Conservation (phyloP, 2,888 invertebrate genomes). For the Eurytoma californica region DNA sequence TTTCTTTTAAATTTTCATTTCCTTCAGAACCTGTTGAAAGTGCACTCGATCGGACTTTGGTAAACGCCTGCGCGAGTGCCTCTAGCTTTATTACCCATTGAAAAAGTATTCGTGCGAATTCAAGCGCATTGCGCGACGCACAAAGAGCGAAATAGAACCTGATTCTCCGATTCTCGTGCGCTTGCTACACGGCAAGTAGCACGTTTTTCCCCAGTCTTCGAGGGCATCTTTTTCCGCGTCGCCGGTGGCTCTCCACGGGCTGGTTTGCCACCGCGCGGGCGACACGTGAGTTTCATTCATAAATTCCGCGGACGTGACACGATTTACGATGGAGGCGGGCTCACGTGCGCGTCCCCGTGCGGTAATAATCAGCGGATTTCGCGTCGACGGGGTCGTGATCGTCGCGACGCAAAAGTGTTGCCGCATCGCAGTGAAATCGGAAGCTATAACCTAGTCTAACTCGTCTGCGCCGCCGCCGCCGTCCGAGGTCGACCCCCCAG, state of each 20-base stretch:
- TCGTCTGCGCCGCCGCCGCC: constrained; percentile 54
- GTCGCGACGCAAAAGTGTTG: constrained; percentile 11
- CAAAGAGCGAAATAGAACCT: constrained; percentile 10
- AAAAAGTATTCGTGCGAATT: constrained; percentile 6
- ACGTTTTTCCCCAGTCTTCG: constrained; percentile 15
- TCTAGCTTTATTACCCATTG: neutral
- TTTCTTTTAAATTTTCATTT: neutral
- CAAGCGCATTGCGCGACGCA: neutral
- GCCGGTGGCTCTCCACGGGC: no score
- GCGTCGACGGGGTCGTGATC: constrained; percentile 19
- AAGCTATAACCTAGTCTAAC: constrained; percentile 59
- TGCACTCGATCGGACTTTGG: neutral
- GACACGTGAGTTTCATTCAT: constrained; percentile 51
- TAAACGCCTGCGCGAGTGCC: neutral
- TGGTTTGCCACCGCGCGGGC: neutral
- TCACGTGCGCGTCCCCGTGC: constrained; percentile 18
- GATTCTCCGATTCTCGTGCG: neutral
- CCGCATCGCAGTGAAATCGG: constrained; percentile 56
- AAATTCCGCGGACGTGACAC: constrained; percentile 38
- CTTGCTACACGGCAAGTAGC: constrained; percentile 2
- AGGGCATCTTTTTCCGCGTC: constrained; percentile 9
- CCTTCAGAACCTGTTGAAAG: neutral
- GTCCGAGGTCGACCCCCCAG: neutral
- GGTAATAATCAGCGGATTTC: constrained; percentile 30
- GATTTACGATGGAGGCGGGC: constrained; percentile 33